Evolutionary conservation across 2,888 invertebrate genomes (phyloP), one percentile per base, ranked within the genome.

Genomic region (Tachina grossa): DNA sequence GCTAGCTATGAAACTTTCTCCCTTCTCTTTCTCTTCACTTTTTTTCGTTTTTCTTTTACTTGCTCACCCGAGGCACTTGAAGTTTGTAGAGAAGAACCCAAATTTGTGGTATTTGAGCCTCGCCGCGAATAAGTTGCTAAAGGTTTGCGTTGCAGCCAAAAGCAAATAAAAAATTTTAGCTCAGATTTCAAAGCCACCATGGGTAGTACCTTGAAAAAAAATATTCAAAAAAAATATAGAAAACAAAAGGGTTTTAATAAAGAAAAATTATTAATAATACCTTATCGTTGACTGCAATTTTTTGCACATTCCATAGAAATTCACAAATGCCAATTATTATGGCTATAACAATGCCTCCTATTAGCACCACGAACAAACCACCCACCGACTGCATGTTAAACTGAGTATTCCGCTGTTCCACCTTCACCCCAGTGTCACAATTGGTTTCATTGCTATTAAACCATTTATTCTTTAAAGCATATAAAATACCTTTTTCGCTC

Each of bases 391-490:
- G 89, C 90, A 91, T 91, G 55, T 84, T 88, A 11, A 88, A 89
- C 65, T 85, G 85, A 31, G 43, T 63, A 43, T 80, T 71, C 1
- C 63, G 11, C 1, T 43, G 19, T 1, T 0, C 43, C 13, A 69
- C 9, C 39, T 45, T 22, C 9, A 72, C 76, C 0, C 68, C 78
- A 1, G 45, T 13, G 8, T 84, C 83, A 51, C 87, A 88, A 2
- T 72, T 63, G 14, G 94, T 94, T 10, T 95, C 93, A 88, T 94
- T 94, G 90, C 94, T 93, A 89, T 95, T 95, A 97, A 98, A 99
- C 98, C 98, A 99, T 90, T 96, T 96, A 71, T 96, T 95, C 92
- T 98, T 98, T 49, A 99, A 93, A 74, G 94, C 94, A 66, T 95
- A 95, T 57, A 99, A 94, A 84, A 94, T 94, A 0, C 98, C 98